A percentile compares a stretch with the other conserved stretches of the same genome.
Evolutionary conservation across 2,888 invertebrate species (phyloP).

Genomic region (Celastrina argiolus): DNA sequence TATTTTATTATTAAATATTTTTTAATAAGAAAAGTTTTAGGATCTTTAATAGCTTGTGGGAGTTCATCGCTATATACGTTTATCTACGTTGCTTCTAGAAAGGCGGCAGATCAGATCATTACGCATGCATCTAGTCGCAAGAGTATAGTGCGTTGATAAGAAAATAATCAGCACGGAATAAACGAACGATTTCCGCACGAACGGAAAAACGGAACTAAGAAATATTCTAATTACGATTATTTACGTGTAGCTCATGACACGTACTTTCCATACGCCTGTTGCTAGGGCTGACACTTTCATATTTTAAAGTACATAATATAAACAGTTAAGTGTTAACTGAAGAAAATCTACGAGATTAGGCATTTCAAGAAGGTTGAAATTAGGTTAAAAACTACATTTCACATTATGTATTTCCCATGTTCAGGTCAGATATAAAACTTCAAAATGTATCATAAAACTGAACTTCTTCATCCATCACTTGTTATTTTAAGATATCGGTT

Average conservation of each 20-base stretch:
- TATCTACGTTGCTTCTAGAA: no score
- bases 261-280: slow-evolving; percentile 13
- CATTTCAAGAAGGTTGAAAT: background rate
- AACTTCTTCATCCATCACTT: no score
- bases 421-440: no score
- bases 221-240: slow-evolving; percentile 15
- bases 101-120: background rate
- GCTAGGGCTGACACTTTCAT: background rate
- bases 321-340: background rate
- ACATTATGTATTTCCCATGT: no score
- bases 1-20: no score
- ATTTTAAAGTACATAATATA: background rate
- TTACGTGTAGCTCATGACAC: slow-evolving; percentile 15
- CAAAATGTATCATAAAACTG: no score
- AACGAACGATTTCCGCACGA: slow-evolving; percentile 13
- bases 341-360: background rate
- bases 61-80: no score
- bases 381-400: no score
- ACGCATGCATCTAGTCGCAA: background rate
- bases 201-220: slow-evolving; percentile 6
- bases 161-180: slow-evolving; percentile 15
- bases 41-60: no score
- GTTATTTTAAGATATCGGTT: no score
- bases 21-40: no score
- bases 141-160: background rate